A percentile compares a stretch with the other conserved stretches of the same genome.
These are phyloP conservation scores for Lasiurus borealis DNA, from an alignment of 2,113 vertebrate species.

Conservation along the genomic window DNA sequence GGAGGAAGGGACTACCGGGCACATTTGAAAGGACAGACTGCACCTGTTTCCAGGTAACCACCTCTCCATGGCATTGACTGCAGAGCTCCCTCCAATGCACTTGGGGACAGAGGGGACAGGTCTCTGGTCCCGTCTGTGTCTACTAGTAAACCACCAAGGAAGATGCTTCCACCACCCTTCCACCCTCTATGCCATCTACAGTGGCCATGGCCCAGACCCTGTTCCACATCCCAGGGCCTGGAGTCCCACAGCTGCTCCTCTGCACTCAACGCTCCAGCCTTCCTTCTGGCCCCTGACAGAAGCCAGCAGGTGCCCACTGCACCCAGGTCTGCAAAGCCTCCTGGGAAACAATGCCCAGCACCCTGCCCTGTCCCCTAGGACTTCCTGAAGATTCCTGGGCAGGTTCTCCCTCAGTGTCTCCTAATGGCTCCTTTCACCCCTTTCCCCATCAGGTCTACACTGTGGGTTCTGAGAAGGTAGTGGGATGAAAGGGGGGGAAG, in stretches of 20 bases:
- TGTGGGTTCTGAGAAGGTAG: neutral
- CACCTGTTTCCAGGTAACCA: fast-evolving
- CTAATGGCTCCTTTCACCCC: neutral
- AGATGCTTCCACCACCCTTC: neutral
- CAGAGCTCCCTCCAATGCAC: neutral
- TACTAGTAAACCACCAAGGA: neutral
- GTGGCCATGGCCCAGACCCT: fast-evolving
- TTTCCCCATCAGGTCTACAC: neutral
- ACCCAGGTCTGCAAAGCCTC: too few species aligned
- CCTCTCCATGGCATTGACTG: too few species aligned
- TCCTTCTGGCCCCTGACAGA: neutral
- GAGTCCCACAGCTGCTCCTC: neutral
- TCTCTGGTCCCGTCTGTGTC: neutral
- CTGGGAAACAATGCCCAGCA: neutral
- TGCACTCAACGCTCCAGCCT: neutral
- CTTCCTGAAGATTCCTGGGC: neutral
- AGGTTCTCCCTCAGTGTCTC: neutral
- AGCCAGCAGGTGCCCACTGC: neutral
- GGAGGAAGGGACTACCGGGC: neutral
- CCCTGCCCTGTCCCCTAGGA: neutral
- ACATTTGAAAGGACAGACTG: neutral
- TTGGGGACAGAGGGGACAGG: fast-evolving
- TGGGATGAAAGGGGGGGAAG: neutral
- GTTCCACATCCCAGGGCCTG: neutral
- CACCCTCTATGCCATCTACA: fast-evolving